Evolutionary conservation across 2,797 vertebrate genomes (phyloP).

Genomic region (Ambastaia sidthimunki): DNA sequence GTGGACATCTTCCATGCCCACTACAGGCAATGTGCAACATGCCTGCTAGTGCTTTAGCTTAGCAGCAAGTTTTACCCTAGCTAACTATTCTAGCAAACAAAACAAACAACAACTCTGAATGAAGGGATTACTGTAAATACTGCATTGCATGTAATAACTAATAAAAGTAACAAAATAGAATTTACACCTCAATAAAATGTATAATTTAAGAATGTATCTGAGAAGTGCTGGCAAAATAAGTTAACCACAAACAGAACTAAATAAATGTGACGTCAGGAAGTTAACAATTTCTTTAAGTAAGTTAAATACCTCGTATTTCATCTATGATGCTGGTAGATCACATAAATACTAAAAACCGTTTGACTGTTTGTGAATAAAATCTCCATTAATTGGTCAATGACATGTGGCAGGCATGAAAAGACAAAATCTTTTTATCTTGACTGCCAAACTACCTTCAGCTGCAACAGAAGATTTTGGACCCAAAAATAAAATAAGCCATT

Average conservation of each 20-base stretch:
- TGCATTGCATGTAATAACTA: neutral
- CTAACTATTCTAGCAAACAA: neutral
- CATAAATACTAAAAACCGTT: neutral
- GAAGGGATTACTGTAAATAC: neutral
- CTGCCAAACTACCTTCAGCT: neutral
- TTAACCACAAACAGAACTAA: neutral
- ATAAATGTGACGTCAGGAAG: neutral
- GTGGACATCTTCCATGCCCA: neutral
- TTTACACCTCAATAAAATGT: neutral
- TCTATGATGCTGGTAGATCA: neutral
- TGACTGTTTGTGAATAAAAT: neutral
- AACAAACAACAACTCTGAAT: neutral
- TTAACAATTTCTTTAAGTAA: neutral
- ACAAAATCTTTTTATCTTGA: neutral
- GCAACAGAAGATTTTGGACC: neutral
- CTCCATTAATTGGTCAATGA: neutral
- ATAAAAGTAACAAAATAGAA: neutral
- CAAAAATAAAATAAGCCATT: neutral
- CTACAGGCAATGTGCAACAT: no score
- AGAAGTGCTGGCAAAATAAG: neutral
- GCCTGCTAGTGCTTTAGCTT: no score
- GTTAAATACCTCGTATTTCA: neutral
- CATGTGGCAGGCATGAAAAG: neutral
- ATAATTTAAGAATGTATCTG: neutral
- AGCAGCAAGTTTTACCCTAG: no score